Evolutionary conservation across 2,113 vertebrate genomes (phyloP).

Genomic region (Pygoscelis antarcticus): DNA sequence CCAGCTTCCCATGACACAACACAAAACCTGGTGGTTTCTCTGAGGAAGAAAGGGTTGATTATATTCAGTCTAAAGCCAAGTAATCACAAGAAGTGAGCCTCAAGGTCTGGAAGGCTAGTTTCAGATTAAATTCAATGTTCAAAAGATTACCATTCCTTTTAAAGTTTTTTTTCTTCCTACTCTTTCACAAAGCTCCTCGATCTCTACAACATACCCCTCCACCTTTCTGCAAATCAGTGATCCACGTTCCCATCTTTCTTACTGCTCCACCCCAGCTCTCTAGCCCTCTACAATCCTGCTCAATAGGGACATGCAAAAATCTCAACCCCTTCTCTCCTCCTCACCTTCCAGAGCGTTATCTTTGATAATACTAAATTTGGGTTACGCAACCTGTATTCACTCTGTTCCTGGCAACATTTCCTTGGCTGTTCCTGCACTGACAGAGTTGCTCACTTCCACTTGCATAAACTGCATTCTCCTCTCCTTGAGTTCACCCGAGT

Average conservation of each 20-base stretch:
- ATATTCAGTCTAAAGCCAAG: background rate
- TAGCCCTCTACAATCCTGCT: background rate
- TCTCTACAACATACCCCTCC: background rate
- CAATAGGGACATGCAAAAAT: background rate
- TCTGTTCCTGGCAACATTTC: background rate
- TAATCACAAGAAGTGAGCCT: background rate
- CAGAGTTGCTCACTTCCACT: background rate
- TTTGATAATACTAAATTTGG: background rate
- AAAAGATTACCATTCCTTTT: background rate
- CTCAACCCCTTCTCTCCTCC: background rate
- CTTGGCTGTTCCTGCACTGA: background rate
- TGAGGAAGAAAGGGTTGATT: background rate
- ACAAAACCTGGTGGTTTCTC: background rate
- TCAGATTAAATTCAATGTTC: background rate
- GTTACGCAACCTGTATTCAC: background rate
- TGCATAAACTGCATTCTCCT: background rate
- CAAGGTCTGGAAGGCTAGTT: background rate
- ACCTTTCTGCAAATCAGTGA: background rate
- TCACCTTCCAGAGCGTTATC: background rate
- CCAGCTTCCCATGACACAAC: background rate
- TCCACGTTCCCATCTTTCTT: background rate
- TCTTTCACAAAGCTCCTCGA: background rate
- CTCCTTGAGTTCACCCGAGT: accelerated
- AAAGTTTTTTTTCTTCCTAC: background rate
- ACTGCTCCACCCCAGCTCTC: background rate